These are phyloP conservation scores for Pheosia tremula DNA, from an alignment of 2,888 invertebrate species.

Conservation along the genomic window DNA sequence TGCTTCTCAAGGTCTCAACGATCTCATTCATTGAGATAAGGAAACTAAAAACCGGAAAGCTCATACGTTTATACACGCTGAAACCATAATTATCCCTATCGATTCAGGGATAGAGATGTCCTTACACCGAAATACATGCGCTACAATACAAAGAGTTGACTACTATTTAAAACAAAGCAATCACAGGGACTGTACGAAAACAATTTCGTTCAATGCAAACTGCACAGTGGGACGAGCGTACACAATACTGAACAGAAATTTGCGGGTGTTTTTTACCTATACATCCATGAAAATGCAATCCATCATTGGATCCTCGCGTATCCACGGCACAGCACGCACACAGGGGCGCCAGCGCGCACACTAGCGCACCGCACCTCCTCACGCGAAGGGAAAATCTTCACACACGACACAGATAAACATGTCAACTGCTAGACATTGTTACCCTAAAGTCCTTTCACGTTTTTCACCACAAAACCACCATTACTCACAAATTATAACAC, in stretches of 20 bases:
- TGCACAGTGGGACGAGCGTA: conserved; percentile 51
- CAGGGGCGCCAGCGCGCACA: conserved; percentile 67
- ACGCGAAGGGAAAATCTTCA: conserved; percentile 85
- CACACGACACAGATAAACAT: conserved; percentile 85
- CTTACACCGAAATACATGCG: conserved; percentile 57
- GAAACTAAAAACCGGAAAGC: conserved; percentile 57
- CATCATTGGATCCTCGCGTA: conserved; percentile 79
- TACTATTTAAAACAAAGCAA: conserved; percentile 62
- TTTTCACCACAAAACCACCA: conserved; percentile 78
- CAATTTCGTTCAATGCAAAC: conserved; percentile 40
- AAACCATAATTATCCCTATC: conserved; percentile 56
- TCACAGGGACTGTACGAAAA: conserved; percentile 38
- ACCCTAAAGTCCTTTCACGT: conserved; percentile 81
- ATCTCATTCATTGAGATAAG: conserved; percentile 57
- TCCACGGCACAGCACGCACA: conserved; percentile 72
- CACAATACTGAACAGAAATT: conserved; percentile 58
- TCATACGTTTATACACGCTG: conserved; percentile 35
- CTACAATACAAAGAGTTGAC: conserved; percentile 44
- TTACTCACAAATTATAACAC: conserved; percentile 75
- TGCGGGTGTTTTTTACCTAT: conserved; percentile 77
- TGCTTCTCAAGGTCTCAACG: conserved; percentile 60
- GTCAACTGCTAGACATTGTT: conserved; percentile 84
- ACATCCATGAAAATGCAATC: conserved; percentile 82
- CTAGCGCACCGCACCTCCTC: conserved; percentile 78
- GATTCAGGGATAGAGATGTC: conserved; percentile 58